Base-by-base conservation (phyloP, 2,888 invertebrate genomes). In the Scelioninae gen. 1 region DNA sequence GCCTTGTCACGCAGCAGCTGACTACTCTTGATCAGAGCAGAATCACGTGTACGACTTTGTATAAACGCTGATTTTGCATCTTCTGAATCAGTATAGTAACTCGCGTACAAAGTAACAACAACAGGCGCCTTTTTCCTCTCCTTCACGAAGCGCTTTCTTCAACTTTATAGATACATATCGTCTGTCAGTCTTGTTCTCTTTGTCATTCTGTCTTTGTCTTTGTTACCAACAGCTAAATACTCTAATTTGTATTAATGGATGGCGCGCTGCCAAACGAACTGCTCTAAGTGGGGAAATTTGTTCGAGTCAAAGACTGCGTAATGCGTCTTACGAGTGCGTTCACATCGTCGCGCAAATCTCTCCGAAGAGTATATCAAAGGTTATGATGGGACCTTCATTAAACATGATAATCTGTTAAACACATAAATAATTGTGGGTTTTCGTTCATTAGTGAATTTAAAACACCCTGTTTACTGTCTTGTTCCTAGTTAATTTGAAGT, bases 221-320 rank as follows among this genome's bases (percentile, higher is more conserved):
- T 55, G 69, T 77, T 74, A 72, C 63, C 51, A 63, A 80, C 75
- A 87, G 88, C 88, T 89, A 90, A 90, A 90, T 88, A 89, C 87
- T 86, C 87, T 90, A 89, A 90, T 89, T 89, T 87, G 89, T 90
- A 89, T 89, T 89, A 90, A 90, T 89, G 89, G 88, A 88, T 88
- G 88, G 88, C 90, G 83, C 87, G 86, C 69, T 87, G 88, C 88
- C 88, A 88, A 85, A 85, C 86, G 85, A 85, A 43, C 16, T n/a
- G 47, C 16, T 15, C 23, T 51, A 62, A 45, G 79, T 58, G 71
- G 53, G 79, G 53, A 62, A 34, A 53, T 74, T 53, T 47, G 53
- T 38, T 53, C 72, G 47, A 66, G 72, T 79, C 72, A 66, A 58
- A 79, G 72, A 60, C 76, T 60, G 51, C 79, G 58, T 60, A 79